Conservation (phyloP, 2,113 vertebrate species). For the Eulemur rufifrons region DNA sequence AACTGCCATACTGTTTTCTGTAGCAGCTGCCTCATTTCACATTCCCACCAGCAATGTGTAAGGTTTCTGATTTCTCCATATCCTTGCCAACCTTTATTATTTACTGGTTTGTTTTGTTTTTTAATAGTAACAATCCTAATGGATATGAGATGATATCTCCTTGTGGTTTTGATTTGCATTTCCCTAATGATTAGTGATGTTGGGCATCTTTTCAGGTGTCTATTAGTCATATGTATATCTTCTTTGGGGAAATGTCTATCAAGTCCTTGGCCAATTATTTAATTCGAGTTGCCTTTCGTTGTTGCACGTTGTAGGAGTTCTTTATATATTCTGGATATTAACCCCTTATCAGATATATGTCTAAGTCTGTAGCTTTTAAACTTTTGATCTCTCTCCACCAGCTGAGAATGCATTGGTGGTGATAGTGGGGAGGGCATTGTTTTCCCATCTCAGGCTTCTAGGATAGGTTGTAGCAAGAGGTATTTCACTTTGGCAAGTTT, state of each 20-base stretch:
- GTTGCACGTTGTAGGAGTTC: background rate
- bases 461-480: background rate
- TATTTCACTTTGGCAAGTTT: background rate
- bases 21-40: constrained; percentile 22
- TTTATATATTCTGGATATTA: background rate
- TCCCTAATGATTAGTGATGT: background rate
- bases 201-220: background rate
- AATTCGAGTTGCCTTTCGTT: background rate
- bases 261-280: background rate
- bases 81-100: background rate
- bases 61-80: background rate
- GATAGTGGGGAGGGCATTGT: too few relatives aligned
- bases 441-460: background rate
- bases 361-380: background rate
- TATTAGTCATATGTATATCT: background rate
- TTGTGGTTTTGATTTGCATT: background rate
- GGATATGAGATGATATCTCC: background rate
- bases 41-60: background rate
- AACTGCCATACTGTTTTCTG: constrained; percentile 5
- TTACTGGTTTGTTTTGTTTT: background rate
- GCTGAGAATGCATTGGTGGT: background rate
- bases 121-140: background rate
- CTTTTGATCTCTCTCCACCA: background rate
- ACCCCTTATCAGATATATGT: background rate
- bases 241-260: background rate